Conservation (phyloP, 2,888 invertebrate genomes). For the Drosophila prolongata region DNA sequence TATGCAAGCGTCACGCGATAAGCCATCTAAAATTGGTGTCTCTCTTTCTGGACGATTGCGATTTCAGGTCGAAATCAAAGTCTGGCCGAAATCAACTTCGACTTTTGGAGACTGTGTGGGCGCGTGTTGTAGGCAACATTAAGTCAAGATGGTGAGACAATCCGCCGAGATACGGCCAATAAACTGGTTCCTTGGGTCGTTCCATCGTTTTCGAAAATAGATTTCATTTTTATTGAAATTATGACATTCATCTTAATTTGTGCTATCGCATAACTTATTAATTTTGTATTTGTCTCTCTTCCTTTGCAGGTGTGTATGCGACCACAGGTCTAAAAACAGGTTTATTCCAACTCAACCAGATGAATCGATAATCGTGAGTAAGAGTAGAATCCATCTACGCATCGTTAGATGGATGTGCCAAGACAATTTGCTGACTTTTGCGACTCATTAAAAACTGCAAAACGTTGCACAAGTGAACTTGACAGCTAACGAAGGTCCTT, state of each 20-base stretch:
- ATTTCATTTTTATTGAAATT: constrained; percentile 78
- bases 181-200: constrained; percentile 58
- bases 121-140: constrained; percentile 69
- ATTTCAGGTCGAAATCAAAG: constrained; percentile 4
- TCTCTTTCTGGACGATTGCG: constrained; percentile 10
- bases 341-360: constrained; percentile 27
- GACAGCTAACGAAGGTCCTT: constrained; percentile 47
- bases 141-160: constrained; percentile 44
- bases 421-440: constrained; percentile 48
- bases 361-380: constrained; percentile 1
- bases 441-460: constrained; percentile 61
- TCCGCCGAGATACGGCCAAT: constrained; percentile 18
- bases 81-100: constrained; percentile 12
- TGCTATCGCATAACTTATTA: constrained; percentile 73
- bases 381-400: constrained; percentile 24
- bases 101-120: constrained; percentile 60
- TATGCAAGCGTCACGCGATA: constrained; percentile 72
- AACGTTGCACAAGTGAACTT: constrained; percentile 46
- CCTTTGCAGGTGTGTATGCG: constrained; percentile 70
- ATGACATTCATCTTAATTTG: constrained; percentile 81
- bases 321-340: constrained; percentile 41
- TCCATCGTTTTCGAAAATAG: constrained; percentile 63
- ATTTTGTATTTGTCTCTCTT: constrained; percentile 43
- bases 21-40: constrained; percentile 54
- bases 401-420: constrained; percentile 35